Evolutionary conservation across 2,113 vertebrate species (phyloP).

Genomic region (Cryptomyrus ogoouensis): DNA sequence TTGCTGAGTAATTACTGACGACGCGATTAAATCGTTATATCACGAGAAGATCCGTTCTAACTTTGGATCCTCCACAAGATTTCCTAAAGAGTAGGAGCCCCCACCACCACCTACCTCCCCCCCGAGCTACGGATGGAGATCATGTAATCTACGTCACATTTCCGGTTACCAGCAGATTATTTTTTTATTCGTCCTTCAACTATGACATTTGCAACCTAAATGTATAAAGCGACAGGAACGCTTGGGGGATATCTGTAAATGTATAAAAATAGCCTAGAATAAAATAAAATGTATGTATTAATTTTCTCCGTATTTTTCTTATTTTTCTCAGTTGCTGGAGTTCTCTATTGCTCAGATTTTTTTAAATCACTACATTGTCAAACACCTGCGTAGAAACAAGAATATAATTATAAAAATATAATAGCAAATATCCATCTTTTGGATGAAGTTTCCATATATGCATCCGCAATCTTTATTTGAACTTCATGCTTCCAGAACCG

Average conservation of each 20-base stretch:
- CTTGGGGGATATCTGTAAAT: not conserved
- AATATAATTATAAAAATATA: not conserved
- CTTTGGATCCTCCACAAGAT: conserved; percentile 26
- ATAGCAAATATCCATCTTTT: not conserved
- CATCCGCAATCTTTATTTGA: not conserved
- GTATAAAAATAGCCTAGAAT: not conserved
- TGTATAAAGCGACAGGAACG: not conserved
- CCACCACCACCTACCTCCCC: conserved; percentile 19
- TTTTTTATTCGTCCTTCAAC: conserved; percentile 56
- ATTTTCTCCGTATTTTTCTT: not conserved
- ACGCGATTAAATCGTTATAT: not conserved
- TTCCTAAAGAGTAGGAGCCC: conserved; percentile 25
- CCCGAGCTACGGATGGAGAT: conserved; percentile 46
- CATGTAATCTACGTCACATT: conserved; percentile 68
- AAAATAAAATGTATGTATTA: not conserved
- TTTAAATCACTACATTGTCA: not conserved
- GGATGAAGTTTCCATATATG: not conserved
- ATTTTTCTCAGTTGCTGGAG: not conserved
- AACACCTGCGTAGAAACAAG: not conserved
- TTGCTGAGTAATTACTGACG: not conserved
- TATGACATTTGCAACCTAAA: conserved; percentile 56
- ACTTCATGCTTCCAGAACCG: not conserved
- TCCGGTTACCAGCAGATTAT: conserved; percentile 65
- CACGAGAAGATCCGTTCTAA: not conserved
- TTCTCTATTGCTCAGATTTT: not conserved